Conservation (phyloP, 1,140 invertebrate genomes). For the Parapsyche elsis region DNA sequence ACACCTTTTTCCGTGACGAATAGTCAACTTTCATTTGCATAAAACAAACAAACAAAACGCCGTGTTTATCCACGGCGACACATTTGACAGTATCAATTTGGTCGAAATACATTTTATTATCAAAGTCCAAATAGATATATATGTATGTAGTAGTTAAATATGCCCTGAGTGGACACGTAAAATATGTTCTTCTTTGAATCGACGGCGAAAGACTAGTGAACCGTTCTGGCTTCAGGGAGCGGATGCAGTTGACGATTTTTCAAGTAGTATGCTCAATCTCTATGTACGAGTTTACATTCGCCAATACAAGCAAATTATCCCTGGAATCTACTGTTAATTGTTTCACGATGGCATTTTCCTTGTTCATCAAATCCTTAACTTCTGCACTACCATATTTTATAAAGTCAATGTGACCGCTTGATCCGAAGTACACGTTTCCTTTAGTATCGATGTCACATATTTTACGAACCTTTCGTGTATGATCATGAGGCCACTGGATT, state of each 20-base stretch:
- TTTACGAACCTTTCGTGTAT: not conserved
- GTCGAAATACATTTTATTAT: not conserved
- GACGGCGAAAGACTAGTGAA: not conserved
- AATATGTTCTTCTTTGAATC: not conserved
- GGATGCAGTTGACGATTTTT: not conserved
- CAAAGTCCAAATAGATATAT: not conserved
- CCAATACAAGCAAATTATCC: not conserved
- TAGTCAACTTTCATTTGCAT: not conserved
- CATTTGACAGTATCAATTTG: not conserved
- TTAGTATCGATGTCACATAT: not conserved
- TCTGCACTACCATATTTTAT: not conserved
- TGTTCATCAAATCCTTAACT: not conserved
- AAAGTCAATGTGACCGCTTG: not conserved
- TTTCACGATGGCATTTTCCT: not conserved
- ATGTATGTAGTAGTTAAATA: not conserved
- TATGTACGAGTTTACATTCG: not conserved
- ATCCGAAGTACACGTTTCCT: conserved; percentile 8
- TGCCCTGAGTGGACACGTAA: not conserved
- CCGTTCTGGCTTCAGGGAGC: not conserved
- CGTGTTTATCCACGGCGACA: not conserved
- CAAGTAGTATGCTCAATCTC: not conserved
- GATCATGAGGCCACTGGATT: not conserved
- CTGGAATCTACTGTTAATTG: not conserved
- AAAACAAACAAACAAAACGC: not conserved
- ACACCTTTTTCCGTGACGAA: not conserved